phyloP scores from a whole-genome alignment of 2,888 invertebrate species.

The Thysanoteuthis rhombus region DNA sequence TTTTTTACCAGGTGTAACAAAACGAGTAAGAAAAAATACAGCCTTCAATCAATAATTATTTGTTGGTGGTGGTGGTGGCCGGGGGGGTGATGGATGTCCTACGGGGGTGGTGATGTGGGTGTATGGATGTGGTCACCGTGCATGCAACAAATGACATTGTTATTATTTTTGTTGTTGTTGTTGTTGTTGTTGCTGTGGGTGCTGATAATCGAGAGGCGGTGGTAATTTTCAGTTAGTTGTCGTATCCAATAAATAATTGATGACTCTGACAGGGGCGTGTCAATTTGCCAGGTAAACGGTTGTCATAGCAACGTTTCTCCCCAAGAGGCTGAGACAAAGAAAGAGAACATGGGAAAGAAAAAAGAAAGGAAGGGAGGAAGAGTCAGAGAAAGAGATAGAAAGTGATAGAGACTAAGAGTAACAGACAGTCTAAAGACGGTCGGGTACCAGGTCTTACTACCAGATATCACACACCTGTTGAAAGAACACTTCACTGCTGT shows the following conservation, averaged over 20 bases:
- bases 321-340: neutral
- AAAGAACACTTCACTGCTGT: too few species aligned
- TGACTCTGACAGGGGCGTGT: constrained; percentile 12
- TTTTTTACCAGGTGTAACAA: neutral
- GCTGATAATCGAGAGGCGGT: too few species aligned
- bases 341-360: neutral
- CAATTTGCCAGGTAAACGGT: neutral
- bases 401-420: too few species aligned
- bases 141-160: neutral
- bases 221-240: neutral
- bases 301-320: neutral
- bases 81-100: neutral
- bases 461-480: too few species aligned
- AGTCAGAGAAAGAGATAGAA: too few species aligned
- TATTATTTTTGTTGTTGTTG: too few species aligned
- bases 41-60: neutral
- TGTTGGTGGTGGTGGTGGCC: neutral
- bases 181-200: neutral
- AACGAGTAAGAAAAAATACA: neutral
- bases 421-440: too few species aligned
- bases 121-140: too few species aligned
- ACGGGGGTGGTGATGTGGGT: neutral
- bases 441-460: too few species aligned
- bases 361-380: neutral
- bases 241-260: neutral